Evolutionary conservation across 2,797 vertebrate genomes (phyloP), one percentile per base, ranked within the genome.

Genomic region (Spheniscus humboldti): DNA sequence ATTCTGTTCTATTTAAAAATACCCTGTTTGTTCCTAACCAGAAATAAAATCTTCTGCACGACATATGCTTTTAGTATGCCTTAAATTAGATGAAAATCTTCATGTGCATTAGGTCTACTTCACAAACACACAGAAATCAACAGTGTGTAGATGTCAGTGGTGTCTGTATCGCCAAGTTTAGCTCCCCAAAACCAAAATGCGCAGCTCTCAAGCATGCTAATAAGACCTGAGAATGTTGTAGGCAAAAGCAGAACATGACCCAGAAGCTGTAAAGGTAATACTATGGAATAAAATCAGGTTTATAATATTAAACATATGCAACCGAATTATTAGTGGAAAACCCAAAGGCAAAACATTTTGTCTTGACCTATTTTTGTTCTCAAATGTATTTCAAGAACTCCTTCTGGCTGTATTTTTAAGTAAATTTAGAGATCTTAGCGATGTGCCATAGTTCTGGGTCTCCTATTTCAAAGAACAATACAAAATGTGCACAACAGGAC

Each of bases 311-410:
- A 87, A 80, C 18, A 43, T 37, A 87, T 57, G 28, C 56, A 93
- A 71, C 31, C 8, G 72, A 78, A 81, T 62, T 2, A 88, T 39
- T 78, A 90, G 52, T 33, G 31, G 43, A 91, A 94, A 94, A 53
- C 56, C 55, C 60, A 74, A 86, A 78, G 62, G 62, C 66, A 88
- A 88, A 91, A 72, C 27, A 68, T 68, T 92, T 73, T 91, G 11
- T 86, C 66, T 72, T 73, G 55, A 92, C 92, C 73, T 85, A 76
- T 60, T 97, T 94, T 81, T 91, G 13, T 66, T 78, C 73, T 66
- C 47, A 78, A 76, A 78, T 10, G 33, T 57, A 52, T 68, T 93
- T 78, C 75, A 91, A 56, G 35, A 94, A 74, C 22, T 55, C 50
- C 27, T 95, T 75, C 47, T 79, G 66, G 24, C 18, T 47, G 17